Conservation (phyloP, 2,888 invertebrate species). For the Macaria liturata region DNA sequence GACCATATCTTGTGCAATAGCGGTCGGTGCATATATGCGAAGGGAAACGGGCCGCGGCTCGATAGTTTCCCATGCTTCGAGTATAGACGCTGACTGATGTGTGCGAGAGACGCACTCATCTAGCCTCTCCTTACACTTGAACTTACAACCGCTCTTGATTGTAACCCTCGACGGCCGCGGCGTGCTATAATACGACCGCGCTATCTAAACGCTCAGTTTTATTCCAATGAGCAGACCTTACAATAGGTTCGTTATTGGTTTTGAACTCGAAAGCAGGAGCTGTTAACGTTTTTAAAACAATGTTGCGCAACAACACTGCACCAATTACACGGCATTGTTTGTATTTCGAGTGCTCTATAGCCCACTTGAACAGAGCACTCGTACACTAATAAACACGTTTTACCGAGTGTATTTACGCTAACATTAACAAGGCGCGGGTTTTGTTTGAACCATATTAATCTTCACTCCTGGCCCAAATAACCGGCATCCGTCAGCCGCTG, state of each 20-base stretch:
- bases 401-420: constrained; percentile 66
- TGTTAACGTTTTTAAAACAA: constrained; percentile 49
- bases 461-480: constrained; percentile 69
- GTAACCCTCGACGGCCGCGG: constrained; percentile 17
- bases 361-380: constrained; percentile 54
- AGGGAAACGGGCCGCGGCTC: constrained; percentile 61
- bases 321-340: constrained; percentile 67
- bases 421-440: constrained; percentile 61
- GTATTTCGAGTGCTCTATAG: constrained; percentile 56
- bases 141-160: constrained; percentile 54
- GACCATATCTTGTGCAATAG: constrained; percentile 48
- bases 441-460: constrained; percentile 72
- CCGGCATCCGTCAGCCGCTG: constrained; percentile 67
- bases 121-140: constrained; percentile 69
- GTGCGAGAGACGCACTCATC: constrained; percentile 63
- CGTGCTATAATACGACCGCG: constrained; percentile 35
- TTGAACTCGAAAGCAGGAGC: constrained; percentile 36
- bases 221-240: constrained; percentile 23
- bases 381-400: constrained; percentile 70
- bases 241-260: constrained; percentile 48
- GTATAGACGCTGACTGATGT: constrained; percentile 62
- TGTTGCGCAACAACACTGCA: constrained; percentile 52
- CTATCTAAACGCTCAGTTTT: constrained; percentile 24
- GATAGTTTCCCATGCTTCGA: constrained; percentile 67
- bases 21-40: constrained; percentile 66